These are phyloP conservation scores for Phasia obesa DNA, from an alignment of 2,888 invertebrate species.

Conservation along the genomic window DNA sequence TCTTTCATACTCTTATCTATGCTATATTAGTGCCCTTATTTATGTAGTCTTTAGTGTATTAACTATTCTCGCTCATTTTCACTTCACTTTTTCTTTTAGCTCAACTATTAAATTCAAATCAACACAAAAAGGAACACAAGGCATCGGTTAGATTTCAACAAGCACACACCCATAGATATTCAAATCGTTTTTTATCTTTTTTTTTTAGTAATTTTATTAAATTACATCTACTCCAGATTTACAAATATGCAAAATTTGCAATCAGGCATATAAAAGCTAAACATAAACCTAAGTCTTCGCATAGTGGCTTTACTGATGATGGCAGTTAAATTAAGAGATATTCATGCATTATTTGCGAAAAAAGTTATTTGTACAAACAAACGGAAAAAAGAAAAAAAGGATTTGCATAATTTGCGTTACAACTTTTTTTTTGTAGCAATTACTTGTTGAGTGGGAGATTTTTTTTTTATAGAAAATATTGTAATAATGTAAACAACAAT, in stretches of 20 bases:
- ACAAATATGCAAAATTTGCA: slow-evolving; percentile 56
- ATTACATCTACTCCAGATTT: slow-evolving; percentile 56
- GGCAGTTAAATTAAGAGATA: slow-evolving; percentile 27
- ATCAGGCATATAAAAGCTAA: slow-evolving; percentile 5
- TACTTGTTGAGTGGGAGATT: slow-evolving; percentile 42
- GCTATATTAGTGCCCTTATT: background rate
- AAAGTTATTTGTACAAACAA: slow-evolving; percentile 7
- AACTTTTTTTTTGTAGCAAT: background rate
- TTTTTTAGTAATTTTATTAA: slow-evolving; percentile 57
- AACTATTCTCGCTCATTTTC: slow-evolving; percentile 23
- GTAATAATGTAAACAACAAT: background rate
- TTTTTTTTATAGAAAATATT: background rate
- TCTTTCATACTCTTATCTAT: too few species aligned
- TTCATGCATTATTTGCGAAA: slow-evolving; percentile 13
- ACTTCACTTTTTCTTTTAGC: slow-evolving; percentile 53
- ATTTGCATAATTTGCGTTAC: slow-evolving; percentile 63
- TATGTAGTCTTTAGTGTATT: background rate
- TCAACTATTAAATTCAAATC: slow-evolving; percentile 30
- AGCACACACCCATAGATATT: slow-evolving; percentile 1
- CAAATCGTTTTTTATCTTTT: slow-evolving; percentile 29
- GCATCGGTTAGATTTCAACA: slow-evolving; percentile 50
- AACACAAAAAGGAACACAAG: slow-evolving; percentile 9
- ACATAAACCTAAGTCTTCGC: slow-evolving; percentile 8
- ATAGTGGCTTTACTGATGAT: slow-evolving; percentile 39
- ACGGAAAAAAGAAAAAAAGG: slow-evolving; percentile 37